Percentiles rank a stretch among this genome's conserved stretches.
phyloP scores from a whole-genome alignment of 2,797 vertebrate species.

The Xenentodon cancila region DNA sequence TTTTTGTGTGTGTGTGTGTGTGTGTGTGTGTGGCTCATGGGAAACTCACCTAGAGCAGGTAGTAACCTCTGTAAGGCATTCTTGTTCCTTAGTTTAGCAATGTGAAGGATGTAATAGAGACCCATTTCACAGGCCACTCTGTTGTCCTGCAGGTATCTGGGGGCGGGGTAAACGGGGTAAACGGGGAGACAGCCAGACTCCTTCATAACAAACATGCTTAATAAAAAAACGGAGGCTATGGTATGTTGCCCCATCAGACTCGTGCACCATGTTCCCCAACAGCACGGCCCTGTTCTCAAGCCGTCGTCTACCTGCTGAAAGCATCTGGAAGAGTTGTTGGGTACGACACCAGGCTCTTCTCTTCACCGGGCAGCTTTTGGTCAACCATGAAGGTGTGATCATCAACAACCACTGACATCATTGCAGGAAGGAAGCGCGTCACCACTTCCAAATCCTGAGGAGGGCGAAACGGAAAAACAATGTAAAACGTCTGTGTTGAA shows the following conservation, averaged over 20 bases:
- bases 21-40: neutral
- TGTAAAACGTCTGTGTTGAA: neutral
- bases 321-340: slow-evolving; percentile 88
- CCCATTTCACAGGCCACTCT: slow-evolving; percentile 96
- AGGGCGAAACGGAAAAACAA: neutral
- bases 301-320: slow-evolving; percentile 90
- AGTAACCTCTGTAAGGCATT: slow-evolving; percentile 93
- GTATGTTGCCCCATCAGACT: too few species aligned
- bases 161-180: too few species aligned
- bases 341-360: slow-evolving; percentile 87
- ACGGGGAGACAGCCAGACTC: too few species aligned
- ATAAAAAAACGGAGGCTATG: too few species aligned
- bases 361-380: slow-evolving; percentile 93
- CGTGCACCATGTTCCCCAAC: too few species aligned
- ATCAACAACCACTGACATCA: slow-evolving; percentile 97
- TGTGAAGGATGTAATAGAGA: slow-evolving; percentile 94
- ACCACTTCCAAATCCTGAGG: slow-evolving; percentile 91
- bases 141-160: slow-evolving; percentile 94
- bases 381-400: slow-evolving; percentile 94
- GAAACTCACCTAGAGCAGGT: slow-evolving; percentile 87
- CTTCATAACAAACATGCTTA: too few species aligned
- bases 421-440: slow-evolving; percentile 92
- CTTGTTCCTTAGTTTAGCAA: slow-evolving; percentile 95
- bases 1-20: too few species aligned
- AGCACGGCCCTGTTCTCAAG: too few species aligned